Evolutionary conservation across 2,113 vertebrate species (phyloP).

Genomic region (Microcebus griseorufus): DNA sequence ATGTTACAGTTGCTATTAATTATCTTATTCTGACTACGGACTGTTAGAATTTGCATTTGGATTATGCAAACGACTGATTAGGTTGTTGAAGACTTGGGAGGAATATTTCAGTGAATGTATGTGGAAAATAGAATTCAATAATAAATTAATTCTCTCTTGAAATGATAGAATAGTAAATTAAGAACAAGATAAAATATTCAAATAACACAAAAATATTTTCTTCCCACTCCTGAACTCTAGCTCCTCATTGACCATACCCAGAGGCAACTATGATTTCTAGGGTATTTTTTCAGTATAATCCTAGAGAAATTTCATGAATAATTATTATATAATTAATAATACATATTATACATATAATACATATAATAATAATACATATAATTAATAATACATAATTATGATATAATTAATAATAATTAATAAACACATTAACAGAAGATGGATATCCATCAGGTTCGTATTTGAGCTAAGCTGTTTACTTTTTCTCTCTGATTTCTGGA

Average conservation of each 20-base stretch:
- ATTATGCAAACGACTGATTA: background rate
- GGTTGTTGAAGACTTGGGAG: background rate
- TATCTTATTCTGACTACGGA: background rate
- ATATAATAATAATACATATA: no score
- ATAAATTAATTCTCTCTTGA: background rate
- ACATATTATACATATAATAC: no score
- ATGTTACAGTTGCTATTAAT: background rate
- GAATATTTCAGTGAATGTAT: background rate
- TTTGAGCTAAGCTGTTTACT: background rate
- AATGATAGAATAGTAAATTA: background rate
- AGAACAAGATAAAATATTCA: background rate
- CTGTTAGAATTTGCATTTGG: background rate
- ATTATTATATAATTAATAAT: no score
- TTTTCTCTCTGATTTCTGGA: background rate
- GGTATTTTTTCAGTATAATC: background rate
- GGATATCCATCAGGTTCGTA: background rate
- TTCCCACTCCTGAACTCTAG: background rate
- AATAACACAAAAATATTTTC: background rate
- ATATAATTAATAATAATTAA: no score
- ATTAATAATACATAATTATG: no score
- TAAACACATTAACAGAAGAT: background rate
- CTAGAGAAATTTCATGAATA: background rate
- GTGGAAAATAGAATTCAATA: background rate
- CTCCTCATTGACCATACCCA: fast-evolving
- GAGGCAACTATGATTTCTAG: background rate